Conservation (phyloP, 92 coral and sea anemone genomes). For the Phenganax subtilis region DNA sequence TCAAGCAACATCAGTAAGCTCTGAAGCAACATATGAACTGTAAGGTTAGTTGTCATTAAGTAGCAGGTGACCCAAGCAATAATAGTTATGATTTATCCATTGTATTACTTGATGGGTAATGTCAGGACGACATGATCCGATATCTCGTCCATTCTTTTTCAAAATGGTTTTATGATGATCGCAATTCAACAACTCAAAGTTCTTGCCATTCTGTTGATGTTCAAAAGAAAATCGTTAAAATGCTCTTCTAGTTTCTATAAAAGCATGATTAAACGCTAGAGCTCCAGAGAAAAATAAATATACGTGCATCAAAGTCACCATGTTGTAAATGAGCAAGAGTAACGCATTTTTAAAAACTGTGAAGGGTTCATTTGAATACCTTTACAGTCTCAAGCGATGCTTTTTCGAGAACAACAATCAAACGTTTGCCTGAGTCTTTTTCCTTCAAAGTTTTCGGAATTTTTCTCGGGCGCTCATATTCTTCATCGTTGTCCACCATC, state of each 20-base stretch:
- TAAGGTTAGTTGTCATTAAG: neutral
- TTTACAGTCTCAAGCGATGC: constrained; percentile 95
- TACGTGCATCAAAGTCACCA: no score
- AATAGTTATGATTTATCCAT: no score
- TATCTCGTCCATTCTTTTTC: constrained; percentile 81
- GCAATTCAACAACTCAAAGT: constrained; percentile 87
- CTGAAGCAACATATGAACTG: constrained; percentile 38
- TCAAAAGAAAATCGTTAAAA: neutral
- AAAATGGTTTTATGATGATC: constrained; percentile 83
- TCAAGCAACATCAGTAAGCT: constrained; percentile 86
- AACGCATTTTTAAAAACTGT: neutral
- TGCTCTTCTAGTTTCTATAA: neutral
- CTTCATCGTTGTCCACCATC: constrained; percentile 66
- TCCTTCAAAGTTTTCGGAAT: constrained; percentile 82
- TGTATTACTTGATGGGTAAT: constrained; percentile 84
- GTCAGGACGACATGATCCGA: constrained; percentile 80
- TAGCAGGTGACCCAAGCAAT: neutral
- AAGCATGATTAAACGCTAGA: neutral
- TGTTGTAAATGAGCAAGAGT: neutral
- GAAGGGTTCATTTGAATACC: constrained; percentile 40
- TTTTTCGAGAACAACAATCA: constrained; percentile 77
- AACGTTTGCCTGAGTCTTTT: constrained; percentile 86
- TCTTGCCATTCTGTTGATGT: constrained; percentile 76
- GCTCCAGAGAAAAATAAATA: no score
- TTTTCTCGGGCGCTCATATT: constrained; percentile 77